Evolutionary conservation across 1,140 invertebrate genomes (phyloP).

Genomic region (Thaumetopoea pityocampa): DNA sequence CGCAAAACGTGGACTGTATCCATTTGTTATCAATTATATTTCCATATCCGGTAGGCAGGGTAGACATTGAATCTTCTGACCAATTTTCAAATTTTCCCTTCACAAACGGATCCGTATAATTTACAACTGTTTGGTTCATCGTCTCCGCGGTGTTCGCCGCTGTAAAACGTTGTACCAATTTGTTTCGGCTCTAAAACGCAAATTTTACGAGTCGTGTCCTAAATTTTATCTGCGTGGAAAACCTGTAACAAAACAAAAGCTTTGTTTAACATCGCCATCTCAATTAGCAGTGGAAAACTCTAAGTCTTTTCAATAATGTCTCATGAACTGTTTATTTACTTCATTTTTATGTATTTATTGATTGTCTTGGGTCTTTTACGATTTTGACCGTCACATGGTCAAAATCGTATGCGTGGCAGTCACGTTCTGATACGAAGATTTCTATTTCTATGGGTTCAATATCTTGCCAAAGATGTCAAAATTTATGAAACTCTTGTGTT

Average conservation of each 20-base stretch:
- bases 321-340: conserved; percentile 1
- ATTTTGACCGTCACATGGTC: neutral
- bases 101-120: conserved; percentile 36
- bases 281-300: conserved; percentile 8
- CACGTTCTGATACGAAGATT: too few relatives aligned
- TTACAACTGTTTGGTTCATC: conserved; percentile 51
- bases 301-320: conserved; percentile 1
- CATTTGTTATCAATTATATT: conserved; percentile 82
- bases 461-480: too few relatives aligned
- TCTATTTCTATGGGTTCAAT: too few relatives aligned
- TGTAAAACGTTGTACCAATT: conserved; percentile 35
- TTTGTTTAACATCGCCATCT: conserved; percentile 28
- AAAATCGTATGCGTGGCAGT: neutral
- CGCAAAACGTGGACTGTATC: conserved; percentile 89
- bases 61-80: conserved; percentile 25
- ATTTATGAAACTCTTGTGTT: too few relatives aligned
- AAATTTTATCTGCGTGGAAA: conserved; percentile 35
- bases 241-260: conserved; percentile 61
- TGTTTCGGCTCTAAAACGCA: conserved; percentile 40
- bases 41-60: conserved; percentile 29
- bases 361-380: neutral
- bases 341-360: neutral
- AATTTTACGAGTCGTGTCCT: conserved; percentile 47
- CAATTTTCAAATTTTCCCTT: conserved; percentile 39
- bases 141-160: conserved; percentile 24